Evolutionary conservation across 2,888 invertebrate genomes (phyloP).

Genomic region (Andricus curvator): DNA sequence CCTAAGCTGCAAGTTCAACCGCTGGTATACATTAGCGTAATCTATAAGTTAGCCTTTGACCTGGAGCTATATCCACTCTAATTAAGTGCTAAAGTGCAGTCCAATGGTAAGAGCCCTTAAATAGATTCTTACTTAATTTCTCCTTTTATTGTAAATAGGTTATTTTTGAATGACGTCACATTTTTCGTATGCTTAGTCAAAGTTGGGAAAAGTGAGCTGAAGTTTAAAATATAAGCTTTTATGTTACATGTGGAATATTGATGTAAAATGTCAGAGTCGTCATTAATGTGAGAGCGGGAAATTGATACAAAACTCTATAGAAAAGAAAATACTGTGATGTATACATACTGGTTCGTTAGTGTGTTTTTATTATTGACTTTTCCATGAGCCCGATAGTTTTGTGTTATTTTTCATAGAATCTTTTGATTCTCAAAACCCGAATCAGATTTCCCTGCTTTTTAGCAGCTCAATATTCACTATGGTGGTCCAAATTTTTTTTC

Average conservation of each 20-base stretch:
- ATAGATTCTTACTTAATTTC: constrained; percentile 14
- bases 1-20: constrained; percentile 28
- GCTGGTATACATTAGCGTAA: constrained; percentile 11
- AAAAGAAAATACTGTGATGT: neutral
- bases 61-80: constrained; percentile 31
- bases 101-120: neutral
- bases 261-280: neutral
- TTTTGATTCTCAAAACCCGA: neutral
- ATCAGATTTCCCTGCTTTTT: neutral
- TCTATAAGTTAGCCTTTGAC: constrained; percentile 20
- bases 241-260: neutral
- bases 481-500: too few relatives aligned
- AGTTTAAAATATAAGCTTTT: neutral
- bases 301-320: too few relatives aligned
- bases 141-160: neutral
- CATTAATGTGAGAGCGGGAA: too few relatives aligned
- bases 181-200: neutral
- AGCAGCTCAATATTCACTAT: neutral
- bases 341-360: neutral
- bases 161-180: neutral
- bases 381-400: neutral
- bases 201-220: neutral
- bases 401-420: neutral
- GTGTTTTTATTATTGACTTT: constrained; percentile 15
- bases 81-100: constrained; percentile 18